Evolutionary conservation across 2,888 invertebrate species (phyloP).

Genomic region (Rhyacophila evoluta): DNA sequence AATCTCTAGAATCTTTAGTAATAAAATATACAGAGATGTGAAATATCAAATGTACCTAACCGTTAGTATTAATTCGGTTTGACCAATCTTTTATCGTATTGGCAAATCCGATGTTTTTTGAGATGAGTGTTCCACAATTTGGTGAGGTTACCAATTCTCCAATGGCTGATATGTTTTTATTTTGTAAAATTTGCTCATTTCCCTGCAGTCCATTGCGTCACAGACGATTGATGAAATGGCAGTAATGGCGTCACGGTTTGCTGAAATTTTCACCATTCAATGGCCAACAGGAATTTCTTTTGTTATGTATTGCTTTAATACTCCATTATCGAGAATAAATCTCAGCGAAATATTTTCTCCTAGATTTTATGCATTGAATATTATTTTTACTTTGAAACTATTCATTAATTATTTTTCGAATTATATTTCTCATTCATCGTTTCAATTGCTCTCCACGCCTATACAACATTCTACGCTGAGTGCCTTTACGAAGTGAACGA

Average conservation of each 20-base stretch:
- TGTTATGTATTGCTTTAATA: background rate
- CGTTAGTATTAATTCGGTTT: too few species aligned
- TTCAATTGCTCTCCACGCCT: background rate
- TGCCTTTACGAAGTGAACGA: background rate
- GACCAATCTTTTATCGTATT: too few species aligned
- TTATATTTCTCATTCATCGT: background rate
- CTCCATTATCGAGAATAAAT: too few species aligned
- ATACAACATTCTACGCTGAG: background rate
- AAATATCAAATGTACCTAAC: too few species aligned
- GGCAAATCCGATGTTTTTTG: background rate
- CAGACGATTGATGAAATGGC: background rate
- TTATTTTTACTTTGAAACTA: background rate
- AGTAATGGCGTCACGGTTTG: background rate
- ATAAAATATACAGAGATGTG: too few species aligned
- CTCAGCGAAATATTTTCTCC: too few species aligned
- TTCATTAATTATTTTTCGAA: background rate
- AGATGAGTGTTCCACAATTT: background rate
- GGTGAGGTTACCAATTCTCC: background rate
- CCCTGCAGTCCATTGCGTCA: background rate
- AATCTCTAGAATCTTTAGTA: too few species aligned
- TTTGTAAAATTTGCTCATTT: background rate
- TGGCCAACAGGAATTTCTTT: background rate
- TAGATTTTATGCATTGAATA: background rate
- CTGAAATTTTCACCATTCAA: constrained; percentile 10
- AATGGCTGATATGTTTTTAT: background rate